Percentiles rank a stretch among this genome's conserved stretches.
Evolutionary conservation across 2,888 invertebrate genomes (phyloP).

Genomic region (Amiota mariae): DNA sequence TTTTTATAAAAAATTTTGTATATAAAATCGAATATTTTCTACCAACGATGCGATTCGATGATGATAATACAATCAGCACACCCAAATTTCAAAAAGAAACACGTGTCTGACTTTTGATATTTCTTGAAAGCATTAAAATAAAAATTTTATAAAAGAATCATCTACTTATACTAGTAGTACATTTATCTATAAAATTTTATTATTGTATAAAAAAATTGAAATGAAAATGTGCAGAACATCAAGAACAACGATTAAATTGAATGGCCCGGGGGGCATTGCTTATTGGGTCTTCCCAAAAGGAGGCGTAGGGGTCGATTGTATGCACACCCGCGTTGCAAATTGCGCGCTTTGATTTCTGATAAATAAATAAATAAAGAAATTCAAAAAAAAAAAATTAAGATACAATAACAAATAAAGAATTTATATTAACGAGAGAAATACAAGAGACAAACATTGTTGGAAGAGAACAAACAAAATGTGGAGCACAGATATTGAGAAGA

Average conservation of each 20-base stretch:
- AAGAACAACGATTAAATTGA: background rate
- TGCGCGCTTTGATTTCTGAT: conserved; percentile 16
- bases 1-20: background rate
- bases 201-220: conserved; percentile 13
- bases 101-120: conserved; percentile 18
- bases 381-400: too few relatives aligned
- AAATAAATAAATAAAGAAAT: background rate
- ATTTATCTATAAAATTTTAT: conserved; percentile 7
- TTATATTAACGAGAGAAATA: too few relatives aligned
- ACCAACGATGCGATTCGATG: background rate
- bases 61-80: background rate
- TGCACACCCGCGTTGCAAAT: conserved; percentile 12
- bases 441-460: too few relatives aligned
- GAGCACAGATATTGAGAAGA: too few relatives aligned
- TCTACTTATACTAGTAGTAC: too few relatives aligned
- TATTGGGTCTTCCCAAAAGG: background rate
- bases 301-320: background rate
- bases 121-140: conserved; percentile 11
- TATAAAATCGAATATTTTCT: too few relatives aligned
- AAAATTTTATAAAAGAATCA: background rate
- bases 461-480: too few relatives aligned
- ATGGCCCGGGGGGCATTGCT: background rate
- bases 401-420: too few relatives aligned
- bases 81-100: background rate
- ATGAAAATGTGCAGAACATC: conserved; percentile 17